Conservation (phyloP, 1,140 invertebrate genomes). For the Trichoplusia ni region DNA sequence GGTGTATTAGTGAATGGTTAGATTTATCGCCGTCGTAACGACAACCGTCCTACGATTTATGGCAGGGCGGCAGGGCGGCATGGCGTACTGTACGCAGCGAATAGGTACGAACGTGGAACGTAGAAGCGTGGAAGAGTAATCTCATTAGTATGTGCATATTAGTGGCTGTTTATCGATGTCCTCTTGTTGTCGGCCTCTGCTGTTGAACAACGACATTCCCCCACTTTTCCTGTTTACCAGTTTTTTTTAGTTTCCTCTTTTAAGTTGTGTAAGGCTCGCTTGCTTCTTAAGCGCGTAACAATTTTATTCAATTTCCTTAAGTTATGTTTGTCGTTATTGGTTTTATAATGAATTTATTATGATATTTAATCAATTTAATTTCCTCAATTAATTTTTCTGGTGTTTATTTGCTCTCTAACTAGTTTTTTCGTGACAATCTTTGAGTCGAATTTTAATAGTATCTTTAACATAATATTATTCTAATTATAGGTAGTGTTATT, state of each 20-base stretch:
- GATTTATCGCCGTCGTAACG: conserved; percentile 48
- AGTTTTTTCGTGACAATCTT: not conserved
- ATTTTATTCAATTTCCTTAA: conserved; percentile 28
- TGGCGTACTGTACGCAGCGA: conserved; percentile 1
- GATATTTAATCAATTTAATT: conserved; percentile 1
- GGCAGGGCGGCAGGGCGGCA: conserved; percentile 5
- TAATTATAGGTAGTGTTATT: no score
- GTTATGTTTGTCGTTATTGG: not conserved
- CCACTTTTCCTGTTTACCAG: conserved; percentile 23
- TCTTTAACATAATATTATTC: no score
- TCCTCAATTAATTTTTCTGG: not conserved
- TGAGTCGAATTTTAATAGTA: not conserved
- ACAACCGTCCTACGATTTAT: conserved; percentile 45
- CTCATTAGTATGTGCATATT: conserved; percentile 32
- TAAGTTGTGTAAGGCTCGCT: not conserved
- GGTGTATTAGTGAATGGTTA: conserved; percentile 55
- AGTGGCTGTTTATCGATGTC: conserved; percentile 29
- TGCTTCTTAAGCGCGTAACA: not conserved
- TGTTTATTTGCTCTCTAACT: not conserved
- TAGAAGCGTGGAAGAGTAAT: conserved; percentile 25
- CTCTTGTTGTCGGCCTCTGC: conserved; percentile 10
- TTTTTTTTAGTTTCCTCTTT: conserved; percentile 17
- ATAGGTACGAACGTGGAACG: not conserved
- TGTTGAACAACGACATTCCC: conserved; percentile 3
- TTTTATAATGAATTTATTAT: not conserved